Evolutionary conservation across 2,888 invertebrate genomes (phyloP).

Genomic region (Apocheima hispidaria): DNA sequence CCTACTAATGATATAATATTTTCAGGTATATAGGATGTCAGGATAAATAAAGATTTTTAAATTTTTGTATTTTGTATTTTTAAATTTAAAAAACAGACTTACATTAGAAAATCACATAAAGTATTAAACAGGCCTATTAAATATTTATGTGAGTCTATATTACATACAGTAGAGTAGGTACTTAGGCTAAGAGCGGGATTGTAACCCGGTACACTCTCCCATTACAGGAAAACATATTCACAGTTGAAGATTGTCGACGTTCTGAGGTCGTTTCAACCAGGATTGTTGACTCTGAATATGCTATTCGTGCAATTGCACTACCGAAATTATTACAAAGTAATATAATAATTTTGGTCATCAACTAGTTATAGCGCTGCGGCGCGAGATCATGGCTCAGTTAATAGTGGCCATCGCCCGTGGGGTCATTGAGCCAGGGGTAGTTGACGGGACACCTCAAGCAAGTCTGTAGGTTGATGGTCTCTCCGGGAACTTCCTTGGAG

Average conservation of each 20-base stretch:
- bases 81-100: conserved; percentile 85
- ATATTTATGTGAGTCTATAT: conserved; percentile 86
- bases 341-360: conserved; percentile 55
- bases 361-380: conserved; percentile 77
- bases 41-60: conserved; percentile 22
- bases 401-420: conserved; percentile 95
- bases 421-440: conserved; percentile 98
- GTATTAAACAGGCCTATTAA: conserved; percentile 85
- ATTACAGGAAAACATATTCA: conserved; percentile 78
- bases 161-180: conserved; percentile 83
- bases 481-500: conserved; percentile 97
- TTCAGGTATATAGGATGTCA: neutral
- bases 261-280: conserved; percentile 9
- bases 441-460: conserved; percentile 97
- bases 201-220: conserved; percentile 83
- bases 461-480: conserved; percentile 96
- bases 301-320: conserved; percentile 70
- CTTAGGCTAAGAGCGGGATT: conserved; percentile 86
- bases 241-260: conserved; percentile 43
- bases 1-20: no score
- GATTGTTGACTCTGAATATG: conserved; percentile 65
- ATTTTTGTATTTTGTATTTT: conserved; percentile 76
- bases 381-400: conserved; percentile 86
- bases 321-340: conserved; percentile 63
- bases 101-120: conserved; percentile 85